Evolutionary conservation across 2,888 invertebrate species (phyloP), one percentile per base, ranked within the genome.

Genomic region (Diloba caeruleocephala): DNA sequence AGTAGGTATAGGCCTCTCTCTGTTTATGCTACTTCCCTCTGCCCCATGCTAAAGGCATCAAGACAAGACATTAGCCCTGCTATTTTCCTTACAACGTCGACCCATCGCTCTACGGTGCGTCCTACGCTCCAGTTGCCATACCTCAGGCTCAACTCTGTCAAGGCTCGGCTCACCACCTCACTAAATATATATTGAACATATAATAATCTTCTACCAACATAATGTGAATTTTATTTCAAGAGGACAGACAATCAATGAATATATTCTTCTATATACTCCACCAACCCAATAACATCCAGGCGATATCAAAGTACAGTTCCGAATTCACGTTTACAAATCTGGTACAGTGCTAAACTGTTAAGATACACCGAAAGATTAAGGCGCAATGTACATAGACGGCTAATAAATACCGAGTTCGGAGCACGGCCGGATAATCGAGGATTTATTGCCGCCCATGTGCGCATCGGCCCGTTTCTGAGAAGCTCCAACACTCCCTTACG

Each of bases 371-470:
- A 57, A 60, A 58, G 57, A 64, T 64, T 56, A 64, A 70, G 62
- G 67, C 46, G 49, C 42, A 33, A 29, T 55, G 68, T 65, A 75
- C 73, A 74, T 72, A 66, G 61, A 37, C 43, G 37, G 60, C 62
- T 44, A 71, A 77, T 77, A 77, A 73, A 74, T 67, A 57, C 62
- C 9, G 58, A 63, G 68, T 60, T 60, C 59, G 55, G 65, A 59
- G 59, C 80, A 80, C 79, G 72, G 82, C 84, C 84, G 88, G 87
- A 82, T 87, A 84, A 87, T 89, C 79, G 77, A 71, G 76, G 76
- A 83, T 92, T 92, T 90, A 92, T 87, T 72, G 76, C 88, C 79
- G 80, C 60, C 86, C 91, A 91, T 90, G 85, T 91, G 91, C 84
- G 80, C 78, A 74, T 74, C 81, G 80, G 80, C 64, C 76, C 84